phyloP scores from a whole-genome alignment of 1,140 invertebrate species.

The Drosophila hydei region DNA sequence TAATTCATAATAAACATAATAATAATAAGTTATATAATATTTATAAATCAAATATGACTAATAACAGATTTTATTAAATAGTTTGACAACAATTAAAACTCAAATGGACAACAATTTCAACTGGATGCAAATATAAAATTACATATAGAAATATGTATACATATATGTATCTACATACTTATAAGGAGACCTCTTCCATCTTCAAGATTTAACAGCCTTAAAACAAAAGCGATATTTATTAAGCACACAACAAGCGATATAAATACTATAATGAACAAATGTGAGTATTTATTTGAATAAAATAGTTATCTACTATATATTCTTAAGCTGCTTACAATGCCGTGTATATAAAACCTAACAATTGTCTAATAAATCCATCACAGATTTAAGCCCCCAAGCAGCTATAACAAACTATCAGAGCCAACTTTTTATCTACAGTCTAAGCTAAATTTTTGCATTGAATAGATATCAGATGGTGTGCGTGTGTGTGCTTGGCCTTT shows the following conservation, averaged over 20 bases:
- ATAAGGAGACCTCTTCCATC: neutral
- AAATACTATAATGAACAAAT: neutral
- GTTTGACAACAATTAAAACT: no score
- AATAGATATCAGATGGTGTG: slow-evolving; percentile 6
- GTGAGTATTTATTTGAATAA: neutral
- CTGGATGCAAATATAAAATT: no score
- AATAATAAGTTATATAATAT: no score
- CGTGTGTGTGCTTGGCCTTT: slow-evolving; percentile 4
- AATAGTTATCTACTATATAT: no score
- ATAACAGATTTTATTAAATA: no score
- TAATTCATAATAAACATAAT: no score
- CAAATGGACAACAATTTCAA: no score
- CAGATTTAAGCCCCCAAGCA: neutral
- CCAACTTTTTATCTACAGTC: slow-evolving; percentile 1
- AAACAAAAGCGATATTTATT: neutral
- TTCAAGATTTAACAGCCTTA: neutral
- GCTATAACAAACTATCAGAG: neutral
- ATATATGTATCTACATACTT: no score
- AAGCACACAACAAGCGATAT: neutral
- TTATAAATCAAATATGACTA: no score
- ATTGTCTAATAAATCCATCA: slow-evolving; percentile 5
- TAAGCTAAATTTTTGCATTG: neutral
- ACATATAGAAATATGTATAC: no score
- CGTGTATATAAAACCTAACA: no score
- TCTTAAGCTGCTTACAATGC: no score